These are phyloP conservation scores for Catostylus mosaicus DNA, from an alignment of 30 jellyfish, hydroid and myxozoan genomes.

Conservation along the genomic window DNA sequence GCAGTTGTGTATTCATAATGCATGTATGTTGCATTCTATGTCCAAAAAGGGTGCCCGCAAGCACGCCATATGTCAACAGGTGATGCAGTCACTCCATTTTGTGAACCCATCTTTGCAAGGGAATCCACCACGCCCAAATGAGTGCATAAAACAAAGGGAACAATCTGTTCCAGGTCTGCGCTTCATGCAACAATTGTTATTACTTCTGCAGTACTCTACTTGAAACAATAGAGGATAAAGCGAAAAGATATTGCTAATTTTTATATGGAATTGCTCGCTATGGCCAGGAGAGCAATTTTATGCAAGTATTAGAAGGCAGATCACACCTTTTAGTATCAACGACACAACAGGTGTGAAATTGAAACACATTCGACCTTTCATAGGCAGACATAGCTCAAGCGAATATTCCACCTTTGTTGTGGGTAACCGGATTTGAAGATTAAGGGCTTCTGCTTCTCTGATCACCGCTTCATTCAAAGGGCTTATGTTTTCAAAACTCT, in stretches of 20 bases:
- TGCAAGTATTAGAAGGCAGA: not conserved
- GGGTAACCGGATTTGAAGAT: conserved; percentile 66
- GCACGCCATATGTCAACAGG: not conserved
- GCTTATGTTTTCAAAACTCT: conserved; percentile 24
- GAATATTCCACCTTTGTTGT: conserved; percentile 27
- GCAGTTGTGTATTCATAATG: too few species aligned
- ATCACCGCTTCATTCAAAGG: conserved; percentile 47
- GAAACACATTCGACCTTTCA: not conserved
- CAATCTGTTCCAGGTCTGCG: not conserved
- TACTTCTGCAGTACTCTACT: not conserved
- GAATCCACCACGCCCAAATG: not conserved
- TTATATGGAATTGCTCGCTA: not conserved
- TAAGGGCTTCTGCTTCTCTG: conserved; percentile 20
- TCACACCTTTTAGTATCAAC: not conserved
- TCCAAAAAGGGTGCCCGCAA: not conserved
- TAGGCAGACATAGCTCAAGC: not conserved
- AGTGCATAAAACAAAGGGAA: not conserved
- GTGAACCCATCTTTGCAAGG: not conserved
- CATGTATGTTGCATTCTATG: too few species aligned
- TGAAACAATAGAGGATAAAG: not conserved
- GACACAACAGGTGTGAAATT: conserved; percentile 34
- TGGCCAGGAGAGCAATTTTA: not conserved
- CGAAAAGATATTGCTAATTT: not conserved
- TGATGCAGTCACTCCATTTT: not conserved
- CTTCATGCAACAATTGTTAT: not conserved